Evolutionary conservation across 2,888 invertebrate genomes (phyloP).

Genomic region (Clunio marinus): DNA sequence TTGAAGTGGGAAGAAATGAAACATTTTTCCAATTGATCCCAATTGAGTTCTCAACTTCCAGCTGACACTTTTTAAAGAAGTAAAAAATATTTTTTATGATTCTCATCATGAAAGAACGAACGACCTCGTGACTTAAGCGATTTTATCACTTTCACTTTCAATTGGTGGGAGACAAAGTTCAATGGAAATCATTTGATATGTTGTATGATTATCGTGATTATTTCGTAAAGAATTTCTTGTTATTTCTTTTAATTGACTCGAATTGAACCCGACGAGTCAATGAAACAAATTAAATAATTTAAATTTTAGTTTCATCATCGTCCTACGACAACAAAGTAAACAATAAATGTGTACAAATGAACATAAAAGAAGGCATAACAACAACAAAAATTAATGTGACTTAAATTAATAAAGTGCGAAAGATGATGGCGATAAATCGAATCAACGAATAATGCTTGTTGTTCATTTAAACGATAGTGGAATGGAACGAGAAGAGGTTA

Average conservation of each 20-base stretch:
- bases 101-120: slow-evolving; percentile 2
- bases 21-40: slow-evolving; percentile 22
- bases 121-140: slow-evolving; percentile 14
- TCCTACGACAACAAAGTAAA: background rate
- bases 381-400: slow-evolving; percentile 20
- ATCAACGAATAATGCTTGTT: slow-evolving; percentile 16
- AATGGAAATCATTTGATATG: slow-evolving; percentile 11
- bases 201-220: background rate
- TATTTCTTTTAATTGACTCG: slow-evolving; percentile 19
- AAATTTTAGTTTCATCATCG: background rate
- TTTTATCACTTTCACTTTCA: slow-evolving; percentile 36
- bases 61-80: background rate
- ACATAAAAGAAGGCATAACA: background rate
- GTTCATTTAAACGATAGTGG: slow-evolving; percentile 7
- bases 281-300: slow-evolving; percentile 24
- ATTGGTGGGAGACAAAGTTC: background rate
- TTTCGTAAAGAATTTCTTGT: background rate
- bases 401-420: slow-evolving; percentile 29
- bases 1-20: slow-evolving; percentile 1
- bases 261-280: slow-evolving; percentile 12
- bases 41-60: slow-evolving; percentile 21
- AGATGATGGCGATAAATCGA: slow-evolving; percentile 33
- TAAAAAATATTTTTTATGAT: slow-evolving; percentile 9
- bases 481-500: slow-evolving; percentile 2
- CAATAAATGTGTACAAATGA: background rate